Evolutionary conservation across 92 coral and sea anemone genomes (phyloP).

Genomic region (Isaurus tuberculatus): DNA sequence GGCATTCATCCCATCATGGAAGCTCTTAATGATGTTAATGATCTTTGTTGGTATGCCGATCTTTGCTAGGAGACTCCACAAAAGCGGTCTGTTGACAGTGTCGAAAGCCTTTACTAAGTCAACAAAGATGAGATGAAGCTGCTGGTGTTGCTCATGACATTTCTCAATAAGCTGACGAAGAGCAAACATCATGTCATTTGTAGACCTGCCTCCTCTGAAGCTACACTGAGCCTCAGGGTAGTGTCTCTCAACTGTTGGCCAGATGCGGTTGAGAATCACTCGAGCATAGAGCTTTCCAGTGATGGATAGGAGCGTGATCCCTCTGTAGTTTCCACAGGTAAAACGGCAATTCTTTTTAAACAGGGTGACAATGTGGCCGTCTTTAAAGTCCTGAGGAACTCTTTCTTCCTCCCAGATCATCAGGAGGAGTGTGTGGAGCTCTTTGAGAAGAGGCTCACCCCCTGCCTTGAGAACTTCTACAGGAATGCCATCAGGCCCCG

Average conservation of each 20-base stretch:
- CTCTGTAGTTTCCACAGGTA: not conserved
- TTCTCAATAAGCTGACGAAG: not conserved
- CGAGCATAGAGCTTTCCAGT: not conserved
- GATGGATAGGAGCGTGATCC: not conserved
- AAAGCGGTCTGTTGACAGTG: not conserved
- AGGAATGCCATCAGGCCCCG: constrained; percentile 29
- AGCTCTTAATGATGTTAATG: not conserved
- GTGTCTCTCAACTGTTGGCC: not conserved
- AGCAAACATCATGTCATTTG: not conserved
- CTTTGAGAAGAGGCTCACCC: not conserved
- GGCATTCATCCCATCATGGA: not conserved
- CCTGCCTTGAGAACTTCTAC: not conserved
- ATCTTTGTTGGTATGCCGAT: not conserved
- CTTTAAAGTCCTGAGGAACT: not conserved
- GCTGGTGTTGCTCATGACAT: not conserved
- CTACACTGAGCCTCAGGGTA: not conserved
- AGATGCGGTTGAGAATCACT: not conserved
- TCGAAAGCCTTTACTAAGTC: not conserved
- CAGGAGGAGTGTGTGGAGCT: not conserved
- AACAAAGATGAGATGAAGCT: not conserved
- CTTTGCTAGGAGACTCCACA: not conserved
- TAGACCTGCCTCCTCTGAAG: not conserved
- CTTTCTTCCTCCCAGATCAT: not conserved
- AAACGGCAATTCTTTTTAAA: not conserved
- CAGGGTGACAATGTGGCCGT: not conserved